A percentile compares a stretch with the other conserved stretches of the same genome.
phyloP scores from a whole-genome alignment of 2,888 invertebrate genomes.

The Harpalus rubripes region DNA sequence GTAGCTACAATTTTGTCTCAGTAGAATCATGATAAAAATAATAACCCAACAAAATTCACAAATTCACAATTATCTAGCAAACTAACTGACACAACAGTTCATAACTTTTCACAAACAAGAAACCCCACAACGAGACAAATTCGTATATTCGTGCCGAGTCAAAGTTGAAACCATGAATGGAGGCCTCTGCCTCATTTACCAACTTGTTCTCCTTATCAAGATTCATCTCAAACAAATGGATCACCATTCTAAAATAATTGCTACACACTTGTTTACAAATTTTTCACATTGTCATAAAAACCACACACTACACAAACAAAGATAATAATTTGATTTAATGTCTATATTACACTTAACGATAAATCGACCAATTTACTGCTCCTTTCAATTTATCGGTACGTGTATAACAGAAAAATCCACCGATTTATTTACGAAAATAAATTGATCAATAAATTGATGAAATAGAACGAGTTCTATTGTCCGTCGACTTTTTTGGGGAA shows the following conservation, averaged over 20 bases:
- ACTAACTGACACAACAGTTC: conserved; percentile 22
- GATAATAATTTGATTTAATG: not conserved
- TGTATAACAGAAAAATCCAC: too few relatives aligned
- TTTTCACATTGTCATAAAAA: conserved; percentile 12
- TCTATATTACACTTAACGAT: too few relatives aligned
- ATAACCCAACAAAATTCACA: conserved; percentile 34
- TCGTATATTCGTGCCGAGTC: conserved; percentile 38
- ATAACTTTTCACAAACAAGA: conserved; percentile 36
- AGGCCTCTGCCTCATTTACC: conserved; percentile 12
- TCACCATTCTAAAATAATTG: not conserved
- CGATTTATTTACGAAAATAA: too few relatives aligned
- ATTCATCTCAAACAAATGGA: conserved; percentile 23
- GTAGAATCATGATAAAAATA: conserved; percentile 39
- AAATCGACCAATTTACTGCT: too few relatives aligned
- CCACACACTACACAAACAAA: not conserved
- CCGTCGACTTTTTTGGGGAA: too few relatives aligned
- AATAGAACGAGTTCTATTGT: too few relatives aligned
- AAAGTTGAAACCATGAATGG: conserved; percentile 22
- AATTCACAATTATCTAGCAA: conserved; percentile 39
- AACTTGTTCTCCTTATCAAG: conserved; percentile 15
- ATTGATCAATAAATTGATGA: too few relatives aligned
- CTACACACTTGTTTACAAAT: not conserved
- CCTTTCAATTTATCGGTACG: too few relatives aligned
- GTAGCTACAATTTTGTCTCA: conserved; percentile 1
- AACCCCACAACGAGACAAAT: conserved; percentile 42